These are phyloP conservation scores for Danio jaintianensis DNA, from an alignment of 2,797 vertebrate genomes.

Conservation along the genomic window DNA sequence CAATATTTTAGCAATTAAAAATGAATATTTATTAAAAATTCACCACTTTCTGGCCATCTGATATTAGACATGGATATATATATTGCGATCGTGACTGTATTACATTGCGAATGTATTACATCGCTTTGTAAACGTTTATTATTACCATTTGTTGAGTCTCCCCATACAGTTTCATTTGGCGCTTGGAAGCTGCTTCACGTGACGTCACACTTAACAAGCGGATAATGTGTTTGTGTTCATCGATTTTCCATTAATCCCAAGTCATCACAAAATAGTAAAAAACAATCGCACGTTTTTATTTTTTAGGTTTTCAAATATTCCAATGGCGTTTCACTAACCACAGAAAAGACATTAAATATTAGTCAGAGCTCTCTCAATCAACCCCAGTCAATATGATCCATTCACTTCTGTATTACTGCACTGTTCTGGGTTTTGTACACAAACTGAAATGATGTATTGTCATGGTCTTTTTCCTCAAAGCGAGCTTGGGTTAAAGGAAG, in stretches of 20 bases:
- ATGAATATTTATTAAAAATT: no score
- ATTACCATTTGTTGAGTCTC: no score
- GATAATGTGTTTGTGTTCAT: neutral
- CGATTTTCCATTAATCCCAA: neutral
- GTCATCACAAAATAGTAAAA: neutral
- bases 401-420: neutral
- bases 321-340: neutral
- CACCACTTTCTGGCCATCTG: no score
- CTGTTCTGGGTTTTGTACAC: neutral
- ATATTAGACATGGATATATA: no score
- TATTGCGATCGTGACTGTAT: no score
- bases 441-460: neutral
- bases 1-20: no score
- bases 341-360: neutral
- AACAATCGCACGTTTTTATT: no score
- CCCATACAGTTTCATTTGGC: no score
- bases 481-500: constrained; percentile 29
- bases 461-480: constrained; percentile 4
- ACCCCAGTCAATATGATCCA: neutral
- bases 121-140: no score
- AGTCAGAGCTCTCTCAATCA: neutral
- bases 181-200: no score
- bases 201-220: no score
- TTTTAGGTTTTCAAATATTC: neutral
- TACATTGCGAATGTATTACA: no score